A percentile compares a stretch with the other conserved stretches of the same genome.
phyloP scores from a whole-genome alignment of 2,797 vertebrate genomes.

The Heteromormyrus szaboi region DNA sequence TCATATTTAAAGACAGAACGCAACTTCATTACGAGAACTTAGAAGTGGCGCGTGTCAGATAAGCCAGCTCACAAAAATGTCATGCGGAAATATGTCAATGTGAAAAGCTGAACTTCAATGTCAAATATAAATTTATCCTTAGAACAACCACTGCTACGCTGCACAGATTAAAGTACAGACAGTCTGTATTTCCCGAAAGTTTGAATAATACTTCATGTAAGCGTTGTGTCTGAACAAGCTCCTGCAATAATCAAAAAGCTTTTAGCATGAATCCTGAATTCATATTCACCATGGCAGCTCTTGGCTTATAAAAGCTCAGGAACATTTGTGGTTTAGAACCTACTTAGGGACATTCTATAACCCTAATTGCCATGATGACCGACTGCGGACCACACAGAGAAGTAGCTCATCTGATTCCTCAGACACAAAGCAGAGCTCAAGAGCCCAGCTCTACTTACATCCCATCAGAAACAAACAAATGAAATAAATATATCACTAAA shows the following conservation, averaged over 20 bases:
- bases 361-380: neutral
- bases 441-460: neutral
- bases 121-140: neutral
- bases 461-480: neutral
- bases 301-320: neutral
- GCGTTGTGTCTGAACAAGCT: neutral
- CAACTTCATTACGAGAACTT: neutral
- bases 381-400: neutral
- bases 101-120: neutral
- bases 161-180: neutral
- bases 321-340: neutral
- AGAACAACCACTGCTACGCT: neutral
- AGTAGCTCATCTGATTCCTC: neutral
- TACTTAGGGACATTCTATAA: neutral
- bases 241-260: neutral
- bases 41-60: neutral
- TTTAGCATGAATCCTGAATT: neutral
- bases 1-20: neutral
- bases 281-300: neutral
- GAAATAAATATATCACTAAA: neutral
- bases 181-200: neutral
- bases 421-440: neutral
- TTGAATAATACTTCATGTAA: neutral
- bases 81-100: neutral
- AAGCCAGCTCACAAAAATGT: neutral